Percentiles rank a stretch among this genome's conserved stretches.
Evolutionary conservation across 2,113 vertebrate species (phyloP).

Genomic region (Chaenogobius annularis): DNA sequence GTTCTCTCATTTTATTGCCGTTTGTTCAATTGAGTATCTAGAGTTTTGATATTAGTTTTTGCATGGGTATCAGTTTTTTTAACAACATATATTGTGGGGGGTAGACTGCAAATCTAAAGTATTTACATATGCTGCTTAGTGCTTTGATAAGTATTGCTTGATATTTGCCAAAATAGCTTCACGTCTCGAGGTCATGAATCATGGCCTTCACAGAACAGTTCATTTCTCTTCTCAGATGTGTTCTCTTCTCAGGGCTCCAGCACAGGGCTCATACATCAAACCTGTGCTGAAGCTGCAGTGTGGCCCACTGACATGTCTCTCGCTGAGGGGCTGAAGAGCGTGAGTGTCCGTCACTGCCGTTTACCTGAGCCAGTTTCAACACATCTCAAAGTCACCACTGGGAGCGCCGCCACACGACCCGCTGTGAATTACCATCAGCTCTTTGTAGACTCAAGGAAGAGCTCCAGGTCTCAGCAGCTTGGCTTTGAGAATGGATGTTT

Average conservation of each 20-base stretch:
- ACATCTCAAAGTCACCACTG: constrained; percentile 43
- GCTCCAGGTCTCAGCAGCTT: constrained; percentile 24
- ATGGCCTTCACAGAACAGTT: constrained; percentile 28
- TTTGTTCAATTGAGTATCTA: too few species aligned
- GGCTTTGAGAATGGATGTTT: constrained; percentile 23
- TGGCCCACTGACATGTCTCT: constrained; percentile 61
- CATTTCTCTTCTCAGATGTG: constrained; percentile 48
- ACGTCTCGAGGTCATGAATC: background rate
- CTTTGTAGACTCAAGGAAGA: constrained; percentile 47
- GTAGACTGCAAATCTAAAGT: background rate
- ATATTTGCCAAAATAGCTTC: background rate
- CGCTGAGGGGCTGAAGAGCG: constrained; percentile 39
- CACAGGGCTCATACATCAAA: constrained; percentile 58
- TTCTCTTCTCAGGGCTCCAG: constrained; percentile 23
- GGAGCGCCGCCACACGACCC: constrained; percentile 18
- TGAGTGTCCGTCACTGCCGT: constrained; percentile 29
- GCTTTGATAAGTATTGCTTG: background rate
- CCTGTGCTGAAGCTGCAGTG: constrained; percentile 42
- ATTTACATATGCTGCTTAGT: background rate
- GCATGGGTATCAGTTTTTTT: too few species aligned
- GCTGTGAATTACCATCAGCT: constrained; percentile 58
- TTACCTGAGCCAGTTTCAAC: constrained; percentile 65
- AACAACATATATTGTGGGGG: too few species aligned
- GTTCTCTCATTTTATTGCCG: too few species aligned
- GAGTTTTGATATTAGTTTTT: too few species aligned